Conservation (phyloP, 2,888 invertebrate species). For the Cryptocheilus praepositus region DNA sequence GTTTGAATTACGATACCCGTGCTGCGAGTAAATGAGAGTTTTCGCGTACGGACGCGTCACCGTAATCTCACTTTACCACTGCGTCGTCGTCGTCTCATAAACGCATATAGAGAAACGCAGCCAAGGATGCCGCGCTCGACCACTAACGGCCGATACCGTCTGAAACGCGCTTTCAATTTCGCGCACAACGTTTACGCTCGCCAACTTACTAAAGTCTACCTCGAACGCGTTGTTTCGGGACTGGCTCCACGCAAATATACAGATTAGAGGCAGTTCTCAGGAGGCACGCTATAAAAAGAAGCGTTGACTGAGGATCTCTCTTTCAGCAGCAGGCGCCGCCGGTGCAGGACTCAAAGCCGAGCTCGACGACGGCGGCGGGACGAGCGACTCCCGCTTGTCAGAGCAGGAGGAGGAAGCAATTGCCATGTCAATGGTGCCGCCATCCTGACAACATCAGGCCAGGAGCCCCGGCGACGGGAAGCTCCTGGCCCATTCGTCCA, state of each 20-base stretch:
- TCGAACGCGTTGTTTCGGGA: too few relatives aligned
- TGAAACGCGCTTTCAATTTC: too few relatives aligned
- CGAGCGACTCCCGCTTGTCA: constrained; percentile 63
- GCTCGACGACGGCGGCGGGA: constrained; percentile 59
- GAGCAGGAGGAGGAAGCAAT: constrained; percentile 76
- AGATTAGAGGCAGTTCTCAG: too few relatives aligned
- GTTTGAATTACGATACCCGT: constrained; percentile 1
- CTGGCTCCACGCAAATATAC: too few relatives aligned
- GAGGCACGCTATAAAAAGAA: too few relatives aligned
- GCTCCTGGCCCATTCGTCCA: constrained; percentile 67
- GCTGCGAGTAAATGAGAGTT: too few relatives aligned
- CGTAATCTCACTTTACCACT: too few relatives aligned
- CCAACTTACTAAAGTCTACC: not conserved
- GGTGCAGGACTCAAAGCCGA: constrained; percentile 61
- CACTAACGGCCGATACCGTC: too few relatives aligned
- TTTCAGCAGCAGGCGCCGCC: constrained; percentile 48
- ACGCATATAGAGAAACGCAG: not conserved
- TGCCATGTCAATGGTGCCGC: constrained; percentile 75
- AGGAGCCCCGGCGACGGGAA: constrained; percentile 75
- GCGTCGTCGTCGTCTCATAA: too few relatives aligned
- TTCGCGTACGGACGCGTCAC: too few relatives aligned
- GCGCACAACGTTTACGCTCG: not conserved
- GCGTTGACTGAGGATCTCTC: too few relatives aligned
- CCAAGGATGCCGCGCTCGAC: not conserved
- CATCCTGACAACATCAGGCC: constrained; percentile 78